Evolutionary conservation across 37 sponge, comb jelly and placozoan genomes (phyloP).

Genomic region (Aplysina aerophoba): DNA sequence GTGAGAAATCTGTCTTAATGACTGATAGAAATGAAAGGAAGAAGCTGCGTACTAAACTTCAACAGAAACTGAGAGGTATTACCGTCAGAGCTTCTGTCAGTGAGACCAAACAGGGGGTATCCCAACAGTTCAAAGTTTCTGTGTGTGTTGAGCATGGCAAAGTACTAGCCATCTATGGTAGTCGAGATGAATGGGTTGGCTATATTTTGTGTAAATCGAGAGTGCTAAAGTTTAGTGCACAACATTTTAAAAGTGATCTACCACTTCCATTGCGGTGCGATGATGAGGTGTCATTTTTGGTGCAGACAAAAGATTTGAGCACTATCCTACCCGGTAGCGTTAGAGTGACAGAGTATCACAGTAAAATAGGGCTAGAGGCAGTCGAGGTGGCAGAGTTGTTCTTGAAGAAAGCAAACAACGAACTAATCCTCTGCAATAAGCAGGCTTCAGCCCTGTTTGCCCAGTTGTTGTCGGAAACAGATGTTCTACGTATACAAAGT

Average conservation of each 20-base stretch:
- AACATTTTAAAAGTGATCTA: background rate
- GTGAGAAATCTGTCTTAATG: too few species aligned
- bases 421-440: background rate
- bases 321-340: background rate
- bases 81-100: background rate
- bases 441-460: background rate
- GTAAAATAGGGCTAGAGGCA: background rate
- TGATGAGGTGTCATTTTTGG: background rate
- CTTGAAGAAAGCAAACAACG: background rate
- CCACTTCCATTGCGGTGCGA: background rate
- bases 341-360: background rate
- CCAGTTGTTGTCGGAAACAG: background rate
- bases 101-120: background rate
- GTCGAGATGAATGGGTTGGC: background rate
- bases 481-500: background rate
- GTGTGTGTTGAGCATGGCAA: constrained; percentile 5
- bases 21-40: too few species aligned
- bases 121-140: background rate
- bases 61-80: background rate
- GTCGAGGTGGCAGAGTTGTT: background rate
- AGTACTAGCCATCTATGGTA: background rate
- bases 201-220: background rate
- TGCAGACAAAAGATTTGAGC: background rate
- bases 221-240: background rate
- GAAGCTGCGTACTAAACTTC: too few species aligned